A percentile compares a stretch with the other conserved stretches of the same genome.
These are phyloP conservation scores for Hemibagrus wyckioides DNA, from an alignment of 2,113 vertebrate genomes.

Conservation along the genomic window DNA sequence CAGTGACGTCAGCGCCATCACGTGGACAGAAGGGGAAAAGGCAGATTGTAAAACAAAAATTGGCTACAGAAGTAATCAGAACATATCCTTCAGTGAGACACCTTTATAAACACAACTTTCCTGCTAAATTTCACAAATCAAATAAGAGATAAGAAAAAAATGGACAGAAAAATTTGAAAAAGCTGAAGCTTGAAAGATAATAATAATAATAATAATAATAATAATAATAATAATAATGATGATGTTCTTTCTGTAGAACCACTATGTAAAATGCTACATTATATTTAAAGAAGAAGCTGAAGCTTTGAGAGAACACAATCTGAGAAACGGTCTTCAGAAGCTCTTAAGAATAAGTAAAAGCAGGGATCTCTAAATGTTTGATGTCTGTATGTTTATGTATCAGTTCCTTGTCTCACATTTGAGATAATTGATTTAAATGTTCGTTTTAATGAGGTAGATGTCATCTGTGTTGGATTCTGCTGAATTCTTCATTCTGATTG, in stretches of 20 bases:
- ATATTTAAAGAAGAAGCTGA: background rate
- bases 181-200: too few species aligned
- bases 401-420: background rate
- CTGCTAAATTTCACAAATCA: background rate
- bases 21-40: slow-evolving; percentile 23
- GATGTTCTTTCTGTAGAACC: too few species aligned
- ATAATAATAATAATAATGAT: too few species aligned
- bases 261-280: background rate
- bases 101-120: background rate
- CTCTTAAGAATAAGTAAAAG: background rate
- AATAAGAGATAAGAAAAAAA: background rate
- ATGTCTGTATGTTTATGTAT: background rate
- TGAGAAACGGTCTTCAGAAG: background rate
- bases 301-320: background rate
- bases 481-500: background rate
- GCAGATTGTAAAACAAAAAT: background rate
- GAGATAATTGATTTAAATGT: background rate
- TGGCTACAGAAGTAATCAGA: background rate
- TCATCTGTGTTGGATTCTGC: background rate
- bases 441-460: background rate
- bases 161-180: background rate
- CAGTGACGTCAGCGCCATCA: slow-evolving; percentile 42
- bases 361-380: background rate
- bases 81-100: background rate
- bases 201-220: too few species aligned